These are phyloP conservation scores for Parambassis ranga DNA, from an alignment of 2,797 vertebrate genomes.

Conservation along the genomic window DNA sequence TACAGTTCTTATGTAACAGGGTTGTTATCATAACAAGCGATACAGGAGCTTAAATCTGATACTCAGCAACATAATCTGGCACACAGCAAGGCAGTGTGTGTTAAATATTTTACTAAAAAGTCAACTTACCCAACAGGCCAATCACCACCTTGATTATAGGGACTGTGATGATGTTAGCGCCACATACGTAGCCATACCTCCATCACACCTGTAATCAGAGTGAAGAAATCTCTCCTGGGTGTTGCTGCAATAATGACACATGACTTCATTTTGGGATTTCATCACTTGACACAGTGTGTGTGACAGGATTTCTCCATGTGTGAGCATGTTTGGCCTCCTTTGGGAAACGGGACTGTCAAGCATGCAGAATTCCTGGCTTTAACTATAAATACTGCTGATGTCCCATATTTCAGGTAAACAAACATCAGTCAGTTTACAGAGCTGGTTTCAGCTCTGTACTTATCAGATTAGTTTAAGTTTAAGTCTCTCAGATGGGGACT, in stretches of 20 bases:
- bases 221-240: conserved; percentile 6
- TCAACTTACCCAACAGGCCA: conserved; percentile 12
- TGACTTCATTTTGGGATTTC: conserved; percentile 42
- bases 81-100: no score
- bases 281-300: conserved; percentile 14
- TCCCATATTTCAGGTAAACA: conserved; percentile 66
- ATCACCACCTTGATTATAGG: conserved; percentile 8
- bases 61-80: neutral
- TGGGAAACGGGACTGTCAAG: conserved; percentile 58
- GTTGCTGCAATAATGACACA: conserved; percentile 32
- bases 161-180: neutral
- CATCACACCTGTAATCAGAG: conserved; percentile 49
- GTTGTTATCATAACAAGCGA: neutral
- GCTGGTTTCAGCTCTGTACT: conserved; percentile 44
- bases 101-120: conserved; percentile 9
- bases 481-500: conserved; percentile 51
- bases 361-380: conserved; percentile 50
- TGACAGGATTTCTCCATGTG: conserved; percentile 31
- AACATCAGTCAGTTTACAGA: conserved; percentile 50
- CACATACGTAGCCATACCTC: conserved; percentile 1
- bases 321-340: conserved; percentile 37
- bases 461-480: conserved; percentile 66
- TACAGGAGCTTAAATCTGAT: neutral
- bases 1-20: neutral
- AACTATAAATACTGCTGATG: conserved; percentile 66